Conservation (phyloP, 2,888 invertebrate species). For the Xanthia icteritia region DNA sequence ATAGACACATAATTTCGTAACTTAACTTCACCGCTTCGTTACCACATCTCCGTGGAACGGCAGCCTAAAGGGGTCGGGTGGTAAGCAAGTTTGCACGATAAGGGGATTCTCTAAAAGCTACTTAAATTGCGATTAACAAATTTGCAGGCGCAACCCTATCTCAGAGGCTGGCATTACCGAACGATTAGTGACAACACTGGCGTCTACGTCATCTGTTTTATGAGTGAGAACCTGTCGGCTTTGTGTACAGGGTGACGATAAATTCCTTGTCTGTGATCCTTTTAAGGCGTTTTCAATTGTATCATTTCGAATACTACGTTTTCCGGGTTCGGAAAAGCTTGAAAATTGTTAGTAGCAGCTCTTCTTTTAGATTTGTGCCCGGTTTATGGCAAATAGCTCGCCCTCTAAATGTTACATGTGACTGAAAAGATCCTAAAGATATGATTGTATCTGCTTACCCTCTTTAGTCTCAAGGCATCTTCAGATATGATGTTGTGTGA, state of each 20-base stretch:
- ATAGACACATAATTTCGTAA: not conserved
- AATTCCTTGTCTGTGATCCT: constrained; percentile 11
- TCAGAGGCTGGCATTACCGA: constrained; percentile 49
- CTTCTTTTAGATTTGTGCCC: not conserved
- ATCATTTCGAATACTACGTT: not conserved
- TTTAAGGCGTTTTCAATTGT: not conserved
- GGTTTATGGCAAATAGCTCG: not conserved
- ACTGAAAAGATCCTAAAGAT: not conserved
- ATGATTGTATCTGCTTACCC: not conserved
- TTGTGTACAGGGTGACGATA: constrained; percentile 7
- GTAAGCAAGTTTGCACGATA: constrained; percentile 53
- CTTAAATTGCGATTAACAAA: constrained; percentile 65
- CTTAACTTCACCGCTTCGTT: not conserved
- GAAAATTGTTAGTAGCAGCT: not conserved
- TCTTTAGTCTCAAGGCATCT: not conserved
- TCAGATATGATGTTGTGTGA: too few relatives aligned
- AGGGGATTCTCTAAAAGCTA: constrained; percentile 50
- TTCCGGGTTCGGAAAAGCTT: too few relatives aligned
- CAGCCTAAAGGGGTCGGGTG: constrained; percentile 7
- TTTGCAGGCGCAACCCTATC: constrained; percentile 59
- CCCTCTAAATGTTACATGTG: not conserved
- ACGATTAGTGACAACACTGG: constrained; percentile 52
- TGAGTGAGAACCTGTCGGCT: constrained; percentile 20
- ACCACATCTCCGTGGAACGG: constrained; percentile 4
- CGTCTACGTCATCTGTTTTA: constrained; percentile 44